Conservation (phyloP, 2,888 invertebrate genomes). For the Lepeophtheirus nordmannii region DNA sequence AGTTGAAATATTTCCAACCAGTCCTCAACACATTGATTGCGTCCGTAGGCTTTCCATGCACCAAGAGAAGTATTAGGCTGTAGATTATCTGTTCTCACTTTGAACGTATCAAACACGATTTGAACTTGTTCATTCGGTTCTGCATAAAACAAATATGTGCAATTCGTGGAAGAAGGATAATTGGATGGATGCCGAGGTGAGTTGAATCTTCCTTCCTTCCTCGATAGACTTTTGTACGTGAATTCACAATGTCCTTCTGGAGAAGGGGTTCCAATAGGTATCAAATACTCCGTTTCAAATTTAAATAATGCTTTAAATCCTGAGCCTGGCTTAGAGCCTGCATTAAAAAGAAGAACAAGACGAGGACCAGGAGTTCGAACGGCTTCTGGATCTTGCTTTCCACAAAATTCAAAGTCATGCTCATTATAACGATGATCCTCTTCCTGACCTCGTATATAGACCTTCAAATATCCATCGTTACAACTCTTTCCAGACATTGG, state of each 20-base stretch:
- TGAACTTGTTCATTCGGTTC: constrained; percentile 76
- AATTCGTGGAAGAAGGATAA: constrained; percentile 87
- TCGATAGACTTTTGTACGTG: constrained; percentile 69
- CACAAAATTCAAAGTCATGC: constrained; percentile 82
- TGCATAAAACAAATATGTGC: constrained; percentile 76
- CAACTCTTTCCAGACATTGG: constrained; percentile 55
- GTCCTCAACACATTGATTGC: constrained; percentile 64
- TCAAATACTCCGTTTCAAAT: constrained; percentile 78
- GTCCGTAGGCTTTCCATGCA: constrained; percentile 46
- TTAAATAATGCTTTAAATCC: constrained; percentile 78
- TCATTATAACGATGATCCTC: constrained; percentile 66
- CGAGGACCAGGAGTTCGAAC: constrained; percentile 19
- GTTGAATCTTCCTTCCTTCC: constrained; percentile 79
- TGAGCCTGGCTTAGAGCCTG: constrained; percentile 71
- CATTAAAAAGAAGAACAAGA: constrained; percentile 84
- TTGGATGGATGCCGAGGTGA: constrained; percentile 90
- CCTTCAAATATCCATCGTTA: constrained; percentile 73
- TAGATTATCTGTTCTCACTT: constrained; percentile 62
- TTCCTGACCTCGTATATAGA: constrained; percentile 81
- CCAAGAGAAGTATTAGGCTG: constrained; percentile 47
- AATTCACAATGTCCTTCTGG: constrained; percentile 79
- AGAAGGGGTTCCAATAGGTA: constrained; percentile 72
- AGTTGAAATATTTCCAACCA: constrained; percentile 69
- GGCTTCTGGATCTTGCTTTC: constrained; percentile 40
- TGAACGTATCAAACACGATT: constrained; percentile 77